phyloP scores from a whole-genome alignment of 2,797 vertebrate species.

The Corythornis leucogaster region DNA sequence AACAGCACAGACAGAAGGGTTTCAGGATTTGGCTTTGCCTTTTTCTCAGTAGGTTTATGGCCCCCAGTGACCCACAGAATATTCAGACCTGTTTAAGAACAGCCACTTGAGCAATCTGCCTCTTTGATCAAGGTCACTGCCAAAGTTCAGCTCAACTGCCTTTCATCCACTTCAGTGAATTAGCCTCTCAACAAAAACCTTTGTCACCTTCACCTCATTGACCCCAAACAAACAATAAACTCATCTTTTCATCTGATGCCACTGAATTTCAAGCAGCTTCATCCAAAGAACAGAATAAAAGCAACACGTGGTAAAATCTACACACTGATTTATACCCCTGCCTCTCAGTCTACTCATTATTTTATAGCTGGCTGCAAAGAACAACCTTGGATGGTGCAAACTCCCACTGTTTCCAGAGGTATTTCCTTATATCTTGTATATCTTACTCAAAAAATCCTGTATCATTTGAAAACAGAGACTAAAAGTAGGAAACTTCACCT shows the following conservation, averaged over 20 bases:
- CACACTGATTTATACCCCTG: neutral
- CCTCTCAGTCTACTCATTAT: neutral
- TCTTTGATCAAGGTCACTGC: slow-evolving; percentile 1
- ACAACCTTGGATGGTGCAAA: neutral
- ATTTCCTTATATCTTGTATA: neutral
- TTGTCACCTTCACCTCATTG: neutral
- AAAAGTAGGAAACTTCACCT: neutral
- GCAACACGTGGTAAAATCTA: neutral
- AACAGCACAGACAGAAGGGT: neutral
- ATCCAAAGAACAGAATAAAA: neutral
- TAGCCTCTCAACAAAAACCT: neutral
- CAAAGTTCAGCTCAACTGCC: neutral
- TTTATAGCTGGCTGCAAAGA: neutral
- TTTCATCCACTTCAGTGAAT: neutral
- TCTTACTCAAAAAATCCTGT: neutral
- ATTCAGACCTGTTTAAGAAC: neutral
- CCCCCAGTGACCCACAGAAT: neutral
- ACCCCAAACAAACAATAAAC: neutral
- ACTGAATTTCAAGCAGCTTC: neutral
- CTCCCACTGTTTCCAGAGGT: neutral
- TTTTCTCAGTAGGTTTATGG: neutral
- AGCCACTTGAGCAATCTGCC: neutral
- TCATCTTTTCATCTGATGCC: neutral
- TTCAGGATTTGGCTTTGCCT: neutral
- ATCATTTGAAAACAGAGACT: neutral